Conservation (phyloP, 2,888 invertebrate species). For the Aleiodes alternator region DNA sequence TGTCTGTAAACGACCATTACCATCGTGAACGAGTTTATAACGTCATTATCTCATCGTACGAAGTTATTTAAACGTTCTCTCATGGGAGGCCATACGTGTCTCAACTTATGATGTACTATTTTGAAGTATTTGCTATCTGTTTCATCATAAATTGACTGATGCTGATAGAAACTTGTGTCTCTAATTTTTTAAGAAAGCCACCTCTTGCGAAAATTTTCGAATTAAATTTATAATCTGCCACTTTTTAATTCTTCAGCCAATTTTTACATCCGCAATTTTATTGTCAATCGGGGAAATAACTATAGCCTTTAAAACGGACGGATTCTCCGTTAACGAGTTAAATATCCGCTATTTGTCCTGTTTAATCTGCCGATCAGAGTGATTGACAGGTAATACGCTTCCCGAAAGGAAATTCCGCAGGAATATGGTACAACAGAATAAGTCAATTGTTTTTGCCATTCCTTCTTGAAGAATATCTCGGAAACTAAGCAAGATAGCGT, state of each 20-base stretch:
- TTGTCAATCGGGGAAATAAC: neutral
- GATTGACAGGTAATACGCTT: conserved; percentile 1
- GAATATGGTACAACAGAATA: no score
- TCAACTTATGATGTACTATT: conserved; percentile 25
- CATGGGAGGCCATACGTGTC: conserved; percentile 29
- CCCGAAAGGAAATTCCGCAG: no score
- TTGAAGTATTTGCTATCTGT: conserved; percentile 1
- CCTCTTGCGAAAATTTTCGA: no score
- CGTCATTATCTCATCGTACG: conserved; percentile 29
- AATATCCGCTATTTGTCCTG: conserved; percentile 17
- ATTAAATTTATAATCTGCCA: no score
- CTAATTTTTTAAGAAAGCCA: no score
- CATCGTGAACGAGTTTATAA: conserved; percentile 36
- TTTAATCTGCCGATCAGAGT: conserved; percentile 1
- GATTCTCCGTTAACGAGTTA: conserved; percentile 9
- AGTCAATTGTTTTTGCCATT: no score
- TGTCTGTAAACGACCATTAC: conserved; percentile 27
- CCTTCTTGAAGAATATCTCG: no score
- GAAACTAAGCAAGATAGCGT: no score
- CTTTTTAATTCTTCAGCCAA: no score
- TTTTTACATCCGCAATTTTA: neutral
- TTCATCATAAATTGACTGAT: no score
- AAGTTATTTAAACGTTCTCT: conserved; percentile 18
- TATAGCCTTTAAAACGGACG: conserved; percentile 5
- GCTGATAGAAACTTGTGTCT: no score